Conservation (phyloP, 2,888 invertebrate genomes). For the Calameuta pallipes region DNA sequence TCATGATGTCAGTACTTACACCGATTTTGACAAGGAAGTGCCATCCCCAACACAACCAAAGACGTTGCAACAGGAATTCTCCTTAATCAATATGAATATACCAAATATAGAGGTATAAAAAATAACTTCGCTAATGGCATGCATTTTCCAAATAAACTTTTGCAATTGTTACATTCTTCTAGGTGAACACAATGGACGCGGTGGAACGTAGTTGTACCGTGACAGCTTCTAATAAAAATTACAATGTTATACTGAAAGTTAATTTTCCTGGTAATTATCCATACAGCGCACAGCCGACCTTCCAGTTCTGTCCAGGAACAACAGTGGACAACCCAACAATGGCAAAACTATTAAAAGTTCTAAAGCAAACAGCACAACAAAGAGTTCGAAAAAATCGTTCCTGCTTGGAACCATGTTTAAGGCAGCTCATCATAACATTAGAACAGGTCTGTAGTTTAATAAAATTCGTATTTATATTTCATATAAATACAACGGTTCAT, state of each 20-base stretch:
- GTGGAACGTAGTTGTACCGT: constrained; percentile 71
- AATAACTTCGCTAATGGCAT: not conserved
- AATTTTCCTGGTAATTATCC: constrained; percentile 83
- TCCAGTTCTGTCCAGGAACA: constrained; percentile 76
- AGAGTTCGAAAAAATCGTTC: constrained; percentile 87
- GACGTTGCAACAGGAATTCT: constrained; percentile 81
- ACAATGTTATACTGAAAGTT: constrained; percentile 72
- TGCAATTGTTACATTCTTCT: constrained; percentile 40
- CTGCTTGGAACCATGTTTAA: constrained; percentile 88
- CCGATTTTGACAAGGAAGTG: constrained; percentile 28
- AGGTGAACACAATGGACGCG: constrained; percentile 70
- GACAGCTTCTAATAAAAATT: constrained; percentile 69
- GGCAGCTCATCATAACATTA: constrained; percentile 76
- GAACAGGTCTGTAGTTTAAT: constrained; percentile 67
- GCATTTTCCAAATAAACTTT: not conserved
- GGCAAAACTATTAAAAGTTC: constrained; percentile 80
- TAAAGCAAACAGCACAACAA: constrained; percentile 84
- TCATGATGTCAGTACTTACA: constrained; percentile 43
- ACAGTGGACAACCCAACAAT: constrained; percentile 79
- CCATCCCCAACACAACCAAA: constrained; percentile 68
- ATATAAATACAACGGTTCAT: not conserved
- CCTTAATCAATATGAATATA: constrained; percentile 79
- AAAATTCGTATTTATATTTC: not conserved
- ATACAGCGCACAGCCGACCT: constrained; percentile 73
- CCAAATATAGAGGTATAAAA: constrained; percentile 74